Evolutionary conservation across 2,888 invertebrate species (phyloP), one percentile per base, ranked within the genome.

Genomic region (Adela reaumurella): DNA sequence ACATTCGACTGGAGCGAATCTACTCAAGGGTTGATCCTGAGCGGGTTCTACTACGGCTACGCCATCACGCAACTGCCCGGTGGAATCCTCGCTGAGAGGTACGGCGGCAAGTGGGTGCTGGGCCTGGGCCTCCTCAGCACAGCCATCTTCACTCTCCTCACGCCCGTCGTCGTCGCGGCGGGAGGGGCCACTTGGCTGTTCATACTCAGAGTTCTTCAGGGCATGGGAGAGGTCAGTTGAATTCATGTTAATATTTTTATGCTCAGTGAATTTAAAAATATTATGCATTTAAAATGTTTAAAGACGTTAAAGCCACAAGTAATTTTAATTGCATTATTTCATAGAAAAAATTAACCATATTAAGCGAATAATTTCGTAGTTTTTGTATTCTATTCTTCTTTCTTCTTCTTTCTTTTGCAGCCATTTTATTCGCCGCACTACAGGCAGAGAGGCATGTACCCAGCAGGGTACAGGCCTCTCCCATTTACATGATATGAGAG

Each of bases 41-140:
- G 90, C 45, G 87, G 87, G 0, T 93, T 94, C 68, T 94, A 90
- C 69, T 92, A 90, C 76, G 92, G 93, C 1, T 93, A 93, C 65
- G 85, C 92, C 2, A 65, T 92, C n/a, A 92, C 92, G 0, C 93
- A 93, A 59, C 69, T 94, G 47, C 94, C 94, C 0, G 94, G 92
- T 19, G 94, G 92, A 44, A 82, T 89, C 58, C 67, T 94, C 51
- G 88, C 93, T 0, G 91, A 91, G 59, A 85, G 82, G 59, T 90
- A 90, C 56, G 94, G 94, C 35, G 94, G 92, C 5, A 94, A 94
- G 70, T 89, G 91, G 80, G 85, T 91, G 1, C 72, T 93, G 49
- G 90, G 90, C 1, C 70, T 91, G 44, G 94, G 94, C 6, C 85
- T 94, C 16, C 68, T 94, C 8, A 87, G 87, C 28, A 92, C 93